Percentiles rank a stretch among this genome's conserved stretches.
Conservation (phyloP, 2,888 invertebrate genomes). For the Philaethria dido region DNA sequence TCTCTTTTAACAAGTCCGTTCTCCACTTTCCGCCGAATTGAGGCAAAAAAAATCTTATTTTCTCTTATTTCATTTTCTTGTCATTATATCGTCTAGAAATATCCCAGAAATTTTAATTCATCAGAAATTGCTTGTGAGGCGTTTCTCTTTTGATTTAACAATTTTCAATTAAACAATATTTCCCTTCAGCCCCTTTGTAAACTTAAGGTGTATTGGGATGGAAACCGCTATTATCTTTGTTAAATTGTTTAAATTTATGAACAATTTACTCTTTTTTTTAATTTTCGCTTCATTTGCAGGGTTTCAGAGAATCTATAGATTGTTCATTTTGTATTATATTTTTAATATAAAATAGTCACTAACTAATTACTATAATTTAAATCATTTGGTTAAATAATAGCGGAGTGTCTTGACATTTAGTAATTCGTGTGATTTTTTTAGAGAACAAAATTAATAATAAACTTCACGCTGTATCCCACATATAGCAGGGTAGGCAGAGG, state of each 20-base stretch:
- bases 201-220: constrained; percentile 5
- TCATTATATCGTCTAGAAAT: background rate
- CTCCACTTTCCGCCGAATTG: too few species aligned
- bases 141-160: constrained; percentile 11
- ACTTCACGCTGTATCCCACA: too few species aligned
- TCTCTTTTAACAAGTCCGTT: too few species aligned
- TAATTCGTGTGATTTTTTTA: too few species aligned
- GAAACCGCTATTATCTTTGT: constrained; percentile 13
- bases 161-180: constrained; percentile 19
- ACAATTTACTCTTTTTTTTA: background rate
- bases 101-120: constrained; percentile 1
- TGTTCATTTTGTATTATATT: background rate
- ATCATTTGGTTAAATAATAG: too few species aligned
- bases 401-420: too few species aligned
- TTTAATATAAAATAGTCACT: too few species aligned
- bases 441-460: too few species aligned
- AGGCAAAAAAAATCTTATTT: too few species aligned
- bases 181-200: constrained; percentile 16
- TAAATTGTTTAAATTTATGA: background rate
- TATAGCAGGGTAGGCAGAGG: too few species aligned
- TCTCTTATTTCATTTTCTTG: too few species aligned
- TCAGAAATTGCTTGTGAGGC: background rate
- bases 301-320: background rate
- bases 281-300: background rate
- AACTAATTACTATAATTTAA: background rate